Conservation (phyloP, 2,797 vertebrate genomes). For the Rhynchotus rufescens region DNA sequence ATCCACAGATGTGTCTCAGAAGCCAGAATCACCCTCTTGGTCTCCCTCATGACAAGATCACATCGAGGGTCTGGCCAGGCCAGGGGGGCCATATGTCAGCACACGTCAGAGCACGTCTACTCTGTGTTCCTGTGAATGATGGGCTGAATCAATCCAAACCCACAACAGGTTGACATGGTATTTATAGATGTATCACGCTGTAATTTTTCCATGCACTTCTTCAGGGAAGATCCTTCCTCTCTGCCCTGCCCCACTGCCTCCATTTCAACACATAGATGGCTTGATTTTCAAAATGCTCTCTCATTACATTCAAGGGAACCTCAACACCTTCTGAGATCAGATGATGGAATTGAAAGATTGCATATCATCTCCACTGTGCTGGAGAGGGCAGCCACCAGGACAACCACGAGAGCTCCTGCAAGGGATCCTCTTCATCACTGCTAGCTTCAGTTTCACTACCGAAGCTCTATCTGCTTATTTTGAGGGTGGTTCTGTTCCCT, state of each 20-base stretch:
- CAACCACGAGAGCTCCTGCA: background rate
- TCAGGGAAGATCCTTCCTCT: background rate
- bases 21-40: background rate
- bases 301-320: slow-evolving; percentile 24
- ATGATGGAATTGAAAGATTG: slow-evolving; percentile 3
- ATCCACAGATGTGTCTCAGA: background rate
- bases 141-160: background rate
- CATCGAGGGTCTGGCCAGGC: background rate
- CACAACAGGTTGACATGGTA: background rate
- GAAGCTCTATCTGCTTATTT: background rate
- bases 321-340: slow-evolving; percentile 27
- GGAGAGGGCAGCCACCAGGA: background rate
- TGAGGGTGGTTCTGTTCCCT: background rate
- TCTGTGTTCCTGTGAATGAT: background rate
- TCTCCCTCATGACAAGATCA: background rate
- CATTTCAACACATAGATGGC: slow-evolving; percentile 2
- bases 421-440: background rate
- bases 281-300: slow-evolving; percentile 39
- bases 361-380: background rate
- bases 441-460: background rate
- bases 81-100: background rate
- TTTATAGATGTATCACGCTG: background rate
- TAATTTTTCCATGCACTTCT: background rate
- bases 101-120: background rate
- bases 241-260: background rate